Evolutionary conservation across 2,888 invertebrate species (phyloP).

Genomic region (Ennomos erosarius): DNA sequence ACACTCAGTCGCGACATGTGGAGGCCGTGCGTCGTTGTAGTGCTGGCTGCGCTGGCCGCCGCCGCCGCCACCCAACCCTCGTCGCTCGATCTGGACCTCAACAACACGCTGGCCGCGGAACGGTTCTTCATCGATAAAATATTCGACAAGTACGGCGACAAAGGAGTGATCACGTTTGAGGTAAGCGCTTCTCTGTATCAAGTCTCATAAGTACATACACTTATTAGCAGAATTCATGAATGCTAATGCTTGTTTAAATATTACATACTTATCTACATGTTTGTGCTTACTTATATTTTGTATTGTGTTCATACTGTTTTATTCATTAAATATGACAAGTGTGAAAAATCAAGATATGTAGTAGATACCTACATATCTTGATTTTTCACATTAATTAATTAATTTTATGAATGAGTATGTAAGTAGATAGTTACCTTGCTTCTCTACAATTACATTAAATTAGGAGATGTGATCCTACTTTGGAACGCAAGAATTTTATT

Average conservation of each 20-base stretch:
- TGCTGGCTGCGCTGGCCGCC: slow-evolving; percentile 58
- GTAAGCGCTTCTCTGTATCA: slow-evolving; percentile 56
- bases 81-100: slow-evolving; percentile 42
- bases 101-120: slow-evolving; percentile 69
- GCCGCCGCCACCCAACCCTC: slow-evolving; percentile 45
- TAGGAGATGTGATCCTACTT: too few species aligned
- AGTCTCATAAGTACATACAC: slow-evolving; percentile 1
- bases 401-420: too few species aligned
- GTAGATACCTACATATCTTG: too few species aligned
- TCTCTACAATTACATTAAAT: too few species aligned
- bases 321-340: not conserved
- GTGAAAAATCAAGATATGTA: not conserved
- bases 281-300: slow-evolving; percentile 9
- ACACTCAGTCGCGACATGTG: slow-evolving; percentile 71
- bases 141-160: slow-evolving; percentile 85
- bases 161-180: slow-evolving; percentile 84
- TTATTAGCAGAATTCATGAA: slow-evolving; percentile 16
- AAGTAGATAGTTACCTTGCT: too few species aligned
- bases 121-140: slow-evolving; percentile 81
- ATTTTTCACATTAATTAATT: too few species aligned
- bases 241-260: slow-evolving; percentile 10
- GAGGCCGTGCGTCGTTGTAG: slow-evolving; percentile 69
- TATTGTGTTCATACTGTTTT: not conserved
- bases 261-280: not conserved
- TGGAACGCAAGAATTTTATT: too few species aligned